These are phyloP conservation scores for Isotomurus palustris DNA, from an alignment of 2,888 invertebrate genomes.

Conservation along the genomic window DNA sequence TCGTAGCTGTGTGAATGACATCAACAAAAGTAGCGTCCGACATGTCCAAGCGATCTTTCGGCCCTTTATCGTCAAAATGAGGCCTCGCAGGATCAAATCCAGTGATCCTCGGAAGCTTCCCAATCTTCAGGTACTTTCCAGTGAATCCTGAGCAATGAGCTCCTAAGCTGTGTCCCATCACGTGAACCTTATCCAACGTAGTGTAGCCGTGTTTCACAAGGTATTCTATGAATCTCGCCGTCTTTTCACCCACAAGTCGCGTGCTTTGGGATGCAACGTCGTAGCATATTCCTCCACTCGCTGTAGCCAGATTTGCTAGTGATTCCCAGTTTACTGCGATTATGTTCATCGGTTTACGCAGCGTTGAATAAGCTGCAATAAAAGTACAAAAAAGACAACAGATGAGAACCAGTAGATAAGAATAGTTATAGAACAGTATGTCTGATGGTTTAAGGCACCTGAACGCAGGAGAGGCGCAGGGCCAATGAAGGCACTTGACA, in stretches of 20 bases:
- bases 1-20: conserved; percentile 31
- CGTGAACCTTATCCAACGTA: conserved; percentile 19
- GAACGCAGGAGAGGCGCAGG: conserved; percentile 22
- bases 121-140: conserved; percentile 23
- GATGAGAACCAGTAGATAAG: too few relatives aligned
- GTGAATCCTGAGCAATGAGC: conserved; percentile 31
- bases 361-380: conserved; percentile 17
- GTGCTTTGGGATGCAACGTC: conserved; percentile 30
- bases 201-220: conserved; percentile 19
- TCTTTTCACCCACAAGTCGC: conserved; percentile 22
- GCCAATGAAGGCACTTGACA: conserved; percentile 27
- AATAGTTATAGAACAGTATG: too few relatives aligned
- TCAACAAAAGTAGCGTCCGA: conserved; percentile 32
- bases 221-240: conserved; percentile 27
- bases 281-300: conserved; percentile 30
- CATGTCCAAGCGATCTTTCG: conserved; percentile 23
- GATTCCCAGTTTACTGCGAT: conserved; percentile 30
- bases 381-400: background rate
- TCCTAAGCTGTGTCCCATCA: conserved; percentile 34
- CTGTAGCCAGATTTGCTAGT: conserved; percentile 29
- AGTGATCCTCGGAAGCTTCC: conserved; percentile 23
- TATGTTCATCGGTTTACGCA: conserved; percentile 22
- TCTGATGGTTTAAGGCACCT: conserved; percentile 3
- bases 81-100: conserved; percentile 35
- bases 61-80: conserved; percentile 14